Evolutionary conservation across 53 echinoderm and acorn worm genomes (phyloP).

Genomic region (Patiria pectinifera): DNA sequence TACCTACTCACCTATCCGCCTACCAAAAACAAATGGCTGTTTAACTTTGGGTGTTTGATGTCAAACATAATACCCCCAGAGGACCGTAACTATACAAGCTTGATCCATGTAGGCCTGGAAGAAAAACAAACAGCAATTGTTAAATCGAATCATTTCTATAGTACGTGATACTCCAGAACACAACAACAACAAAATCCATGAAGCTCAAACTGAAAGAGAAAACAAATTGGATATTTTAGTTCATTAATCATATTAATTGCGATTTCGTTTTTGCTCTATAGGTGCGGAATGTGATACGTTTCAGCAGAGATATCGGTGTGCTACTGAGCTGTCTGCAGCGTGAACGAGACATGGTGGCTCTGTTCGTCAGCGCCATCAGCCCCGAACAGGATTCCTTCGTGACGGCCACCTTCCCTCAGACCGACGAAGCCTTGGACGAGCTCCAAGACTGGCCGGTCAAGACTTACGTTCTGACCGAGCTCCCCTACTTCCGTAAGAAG

Average conservation of each 20-base stretch:
- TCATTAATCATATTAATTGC: background rate
- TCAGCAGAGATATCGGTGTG: slow-evolving; percentile 82
- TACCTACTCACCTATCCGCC: no score
- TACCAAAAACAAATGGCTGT: no score
- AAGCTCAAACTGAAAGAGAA: no score
- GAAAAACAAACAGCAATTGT: no score
- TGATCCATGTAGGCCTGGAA: no score
- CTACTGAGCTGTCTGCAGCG: slow-evolving; percentile 76
- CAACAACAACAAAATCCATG: no score
- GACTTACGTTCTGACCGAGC: slow-evolving; percentile 71
- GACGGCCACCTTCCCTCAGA: slow-evolving; percentile 73
- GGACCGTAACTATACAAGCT: no score
- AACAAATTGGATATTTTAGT: no score
- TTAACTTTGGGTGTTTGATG: no score
- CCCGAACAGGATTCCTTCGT: slow-evolving; percentile 76
- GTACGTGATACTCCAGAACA: no score
- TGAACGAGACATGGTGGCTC: slow-evolving; percentile 82
- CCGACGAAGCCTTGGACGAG: slow-evolving; percentile 75
- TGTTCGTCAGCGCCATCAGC: slow-evolving; percentile 77
- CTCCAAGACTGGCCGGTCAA: slow-evolving; percentile 79
- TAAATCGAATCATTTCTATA: no score
- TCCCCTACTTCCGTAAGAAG: slow-evolving; percentile 81
- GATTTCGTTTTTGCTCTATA: background rate
- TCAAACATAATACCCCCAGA: no score
- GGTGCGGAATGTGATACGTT: slow-evolving; percentile 75